phyloP scores from a whole-genome alignment of 2,888 invertebrate species.

The Adela reaumurella region DNA sequence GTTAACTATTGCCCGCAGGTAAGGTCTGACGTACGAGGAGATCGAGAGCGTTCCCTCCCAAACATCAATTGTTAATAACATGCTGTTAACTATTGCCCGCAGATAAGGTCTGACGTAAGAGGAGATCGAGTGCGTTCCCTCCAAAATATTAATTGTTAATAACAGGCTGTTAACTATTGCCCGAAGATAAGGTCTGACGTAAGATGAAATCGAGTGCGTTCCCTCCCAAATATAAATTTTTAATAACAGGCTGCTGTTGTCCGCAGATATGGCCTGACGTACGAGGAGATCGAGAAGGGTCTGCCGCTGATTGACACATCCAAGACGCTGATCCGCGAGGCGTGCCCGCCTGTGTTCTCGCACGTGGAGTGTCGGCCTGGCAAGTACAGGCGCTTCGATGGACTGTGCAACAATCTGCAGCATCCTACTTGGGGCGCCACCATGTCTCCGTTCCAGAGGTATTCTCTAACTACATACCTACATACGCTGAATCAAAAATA shows the following conservation, averaged over 20 bases:
- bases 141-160: too few relatives aligned
- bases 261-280: slow-evolving; percentile 74
- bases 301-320: slow-evolving; percentile 85
- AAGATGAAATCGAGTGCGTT: too few relatives aligned
- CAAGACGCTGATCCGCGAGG: slow-evolving; percentile 78
- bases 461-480: slow-evolving; percentile 31
- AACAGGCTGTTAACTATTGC: too few relatives aligned
- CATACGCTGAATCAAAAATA: too few relatives aligned
- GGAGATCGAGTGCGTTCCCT: slow-evolving; percentile 82
- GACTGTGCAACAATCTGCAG: slow-evolving; percentile 83
- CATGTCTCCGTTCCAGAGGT: slow-evolving; percentile 80
- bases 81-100: too few relatives aligned
- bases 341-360: slow-evolving; percentile 83
- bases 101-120: slow-evolving; percentile 83
- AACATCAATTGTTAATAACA: too few relatives aligned
- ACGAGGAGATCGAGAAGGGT: slow-evolving; percentile 84
- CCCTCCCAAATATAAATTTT: too few relatives aligned
- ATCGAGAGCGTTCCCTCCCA: slow-evolving; percentile 82
- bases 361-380: slow-evolving; percentile 86
- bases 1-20: slow-evolving; percentile 60
- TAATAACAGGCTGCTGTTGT: too few relatives aligned
- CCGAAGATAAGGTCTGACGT: slow-evolving; percentile 74
- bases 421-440: slow-evolving; percentile 89
- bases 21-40: slow-evolving; percentile 79
- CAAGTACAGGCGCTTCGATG: slow-evolving; percentile 82